Base-by-base conservation (phyloP, 2,797 vertebrate species). In the Balearica regulorum region DNA sequence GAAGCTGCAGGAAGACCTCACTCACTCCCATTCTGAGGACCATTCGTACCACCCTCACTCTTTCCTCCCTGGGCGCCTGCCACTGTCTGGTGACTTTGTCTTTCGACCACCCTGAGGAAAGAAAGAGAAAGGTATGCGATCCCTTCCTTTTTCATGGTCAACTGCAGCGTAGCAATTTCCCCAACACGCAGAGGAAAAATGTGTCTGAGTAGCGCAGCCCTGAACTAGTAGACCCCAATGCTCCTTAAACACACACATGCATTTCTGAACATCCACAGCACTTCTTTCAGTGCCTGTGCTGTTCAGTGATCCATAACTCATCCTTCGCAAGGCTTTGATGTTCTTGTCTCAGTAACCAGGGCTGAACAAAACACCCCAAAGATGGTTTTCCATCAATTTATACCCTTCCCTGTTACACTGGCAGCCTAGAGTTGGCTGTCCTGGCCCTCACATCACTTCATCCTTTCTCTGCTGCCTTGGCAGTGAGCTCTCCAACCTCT, bases 31-130 rank as follows among this genome's bases (percentile, higher is more conserved):
- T 25, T 66, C 41, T 54, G 13, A 46, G 33, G 21, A 41, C 25
- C 17, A 24, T 9, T 9, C 53, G 29, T 41, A 44, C 37, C 28
- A 79, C 46, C 46, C 10, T 53, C 1, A 0, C 7, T 51, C 37
- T 31, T 62, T n/a, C 29, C 24, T 37, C 16, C 28, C 33, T 0
- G 1, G 9, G 7, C 2, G 1, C 33, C 48, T 35, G 61, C 31
- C 4, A 1, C 35, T 43, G 2, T 37, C 35, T 24, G 28, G 9
- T 55, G 49, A 22, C 37, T 75, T 68, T 64, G 26, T 81, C 33
- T 48, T 68, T 77, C 3, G 4, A 33, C 10, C 41, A 11, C 13
- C 6, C 19, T 2, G 3, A 53, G 35, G 54, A 61, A 29, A 55
- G 41, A 60, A 54, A 85, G 39, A 54, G 49, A 37, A 22, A 68